Conservation (phyloP, 2,888 invertebrate species). For the Quadroppia sp. region DNA sequence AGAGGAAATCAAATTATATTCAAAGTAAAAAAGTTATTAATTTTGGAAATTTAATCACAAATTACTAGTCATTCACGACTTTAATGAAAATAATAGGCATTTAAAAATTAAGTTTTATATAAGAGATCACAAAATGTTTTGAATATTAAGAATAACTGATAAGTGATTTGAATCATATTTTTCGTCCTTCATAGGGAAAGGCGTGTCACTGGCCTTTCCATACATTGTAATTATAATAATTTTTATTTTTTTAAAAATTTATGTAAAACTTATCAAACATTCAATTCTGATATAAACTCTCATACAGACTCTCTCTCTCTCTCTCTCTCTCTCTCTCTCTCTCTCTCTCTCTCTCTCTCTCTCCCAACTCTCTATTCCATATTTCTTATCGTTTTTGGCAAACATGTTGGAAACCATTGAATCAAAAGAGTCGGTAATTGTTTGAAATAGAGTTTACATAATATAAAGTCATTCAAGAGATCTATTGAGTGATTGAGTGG, state of each 20-base stretch:
- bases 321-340: no score
- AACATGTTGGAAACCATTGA: background rate
- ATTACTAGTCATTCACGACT: no score
- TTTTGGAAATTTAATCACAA: no score
- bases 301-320: no score
- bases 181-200: slow-evolving; percentile 10
- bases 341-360: background rate
- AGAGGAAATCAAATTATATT: no score
- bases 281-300: no score
- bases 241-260: no score
- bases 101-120: background rate
- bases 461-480: no score
- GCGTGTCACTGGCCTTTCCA: slow-evolving; percentile 12
- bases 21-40: no score
- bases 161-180: background rate
- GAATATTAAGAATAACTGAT: background rate
- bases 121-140: background rate
- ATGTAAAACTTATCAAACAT: no score
- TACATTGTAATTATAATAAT: background rate
- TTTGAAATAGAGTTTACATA: slow-evolving; percentile 7
- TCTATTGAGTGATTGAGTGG: background rate
- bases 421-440: slow-evolving; percentile 16
- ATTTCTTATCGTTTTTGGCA: slow-evolving; percentile 14
- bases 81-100: background rate
- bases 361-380: no score